phyloP scores from a whole-genome alignment of 2,888 invertebrate species.

The Oconnorella tubifera region DNA sequence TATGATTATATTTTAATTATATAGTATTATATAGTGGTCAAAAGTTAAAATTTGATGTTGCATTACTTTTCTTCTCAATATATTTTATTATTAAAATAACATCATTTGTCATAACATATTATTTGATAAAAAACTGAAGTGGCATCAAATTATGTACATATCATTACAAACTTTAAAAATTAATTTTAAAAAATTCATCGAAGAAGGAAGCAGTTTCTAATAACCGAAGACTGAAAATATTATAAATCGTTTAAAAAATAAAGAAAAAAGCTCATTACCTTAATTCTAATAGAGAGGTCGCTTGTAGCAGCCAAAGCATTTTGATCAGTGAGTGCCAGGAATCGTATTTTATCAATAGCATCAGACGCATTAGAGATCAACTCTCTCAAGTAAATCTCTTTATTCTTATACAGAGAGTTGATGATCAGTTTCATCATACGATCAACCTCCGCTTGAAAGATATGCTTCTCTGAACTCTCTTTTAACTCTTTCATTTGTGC shows the following conservation, averaged over 20 bases:
- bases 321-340: slow-evolving; percentile 84
- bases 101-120: no score
- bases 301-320: slow-evolving; percentile 72
- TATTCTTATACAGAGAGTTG: slow-evolving; percentile 97
- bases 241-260: background rate
- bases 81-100: no score
- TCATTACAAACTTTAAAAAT: background rate
- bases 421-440: slow-evolving; percentile 99
- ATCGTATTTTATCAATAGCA: slow-evolving; percentile 94
- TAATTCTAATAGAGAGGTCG: slow-evolving; percentile 85
- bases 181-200: background rate
- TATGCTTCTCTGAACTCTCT: slow-evolving; percentile 69
- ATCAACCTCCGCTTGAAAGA: slow-evolving; percentile 96
- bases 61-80: no score
- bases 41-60: no score
- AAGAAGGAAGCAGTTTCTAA: background rate
- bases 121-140: no score
- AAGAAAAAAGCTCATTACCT: no score
- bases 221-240: background rate
- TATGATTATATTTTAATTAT: no score
- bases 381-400: slow-evolving; percentile 97
- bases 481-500: slow-evolving; percentile 87
- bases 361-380: slow-evolving; percentile 98
- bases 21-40: no score
- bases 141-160: no score